phyloP scores from a whole-genome alignment of 35 echinoderm and acorn worm genomes.

The Lytechinus variegatus region DNA sequence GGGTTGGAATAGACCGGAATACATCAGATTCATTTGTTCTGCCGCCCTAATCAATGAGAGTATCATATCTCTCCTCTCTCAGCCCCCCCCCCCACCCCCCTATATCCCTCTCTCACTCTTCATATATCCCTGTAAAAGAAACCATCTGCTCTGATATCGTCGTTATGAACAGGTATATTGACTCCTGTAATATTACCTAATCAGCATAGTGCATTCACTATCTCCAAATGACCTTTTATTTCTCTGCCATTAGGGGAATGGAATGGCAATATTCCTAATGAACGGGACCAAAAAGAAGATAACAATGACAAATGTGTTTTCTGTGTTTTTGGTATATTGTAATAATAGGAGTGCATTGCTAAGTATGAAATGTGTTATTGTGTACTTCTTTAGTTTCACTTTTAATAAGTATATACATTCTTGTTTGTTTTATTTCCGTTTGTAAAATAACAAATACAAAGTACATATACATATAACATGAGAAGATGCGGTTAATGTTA shows the following conservation, averaged over 20 bases:
- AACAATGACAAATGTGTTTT: not conserved
- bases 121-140: not conserved
- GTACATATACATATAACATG: no score
- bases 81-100: not conserved
- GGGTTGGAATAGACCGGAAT: not conserved
- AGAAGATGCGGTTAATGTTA: no score
- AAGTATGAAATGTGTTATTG: not conserved
- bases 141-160: not conserved
- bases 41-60: not conserved
- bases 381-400: no score
- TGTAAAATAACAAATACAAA: no score
- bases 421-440: no score
- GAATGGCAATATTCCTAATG: conserved; percentile 3
- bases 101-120: not conserved
- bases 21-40: not conserved
- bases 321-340: not conserved
- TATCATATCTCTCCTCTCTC: not conserved
- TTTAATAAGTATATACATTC: no score
- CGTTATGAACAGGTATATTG: not conserved
- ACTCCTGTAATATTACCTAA: not conserved
- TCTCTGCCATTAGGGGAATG: conserved; percentile 1
- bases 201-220: conserved; percentile 10
- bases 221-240: not conserved
- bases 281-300: not conserved
- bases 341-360: not conserved